Evolutionary conservation across 1,140 invertebrate genomes (phyloP).

Genomic region (Musca domestica): DNA sequence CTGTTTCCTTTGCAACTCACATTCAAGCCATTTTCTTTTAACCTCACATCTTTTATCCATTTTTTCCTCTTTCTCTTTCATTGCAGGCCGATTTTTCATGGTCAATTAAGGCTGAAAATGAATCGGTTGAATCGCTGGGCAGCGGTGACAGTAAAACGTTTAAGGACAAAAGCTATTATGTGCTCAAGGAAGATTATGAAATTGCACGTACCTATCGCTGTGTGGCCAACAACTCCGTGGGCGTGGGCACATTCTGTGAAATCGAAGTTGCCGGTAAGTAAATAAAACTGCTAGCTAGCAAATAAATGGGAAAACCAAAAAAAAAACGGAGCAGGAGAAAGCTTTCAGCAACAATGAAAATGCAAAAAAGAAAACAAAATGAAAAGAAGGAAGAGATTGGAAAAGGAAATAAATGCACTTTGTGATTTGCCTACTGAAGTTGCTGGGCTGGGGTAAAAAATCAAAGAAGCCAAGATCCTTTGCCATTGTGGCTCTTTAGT

Average conservation of each 20-base stretch:
- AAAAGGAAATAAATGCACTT: constrained; percentile 3
- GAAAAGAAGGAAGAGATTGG: not conserved
- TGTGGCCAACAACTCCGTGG: constrained; percentile 79
- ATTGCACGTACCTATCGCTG: constrained; percentile 74
- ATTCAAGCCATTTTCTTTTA: not conserved
- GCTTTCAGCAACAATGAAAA: no score
- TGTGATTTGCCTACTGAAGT: not conserved
- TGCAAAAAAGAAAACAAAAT: constrained; percentile 1
- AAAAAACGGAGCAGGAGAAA: no score
- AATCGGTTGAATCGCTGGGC: constrained; percentile 62
- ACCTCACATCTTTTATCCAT: not conserved
- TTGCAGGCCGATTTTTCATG: constrained; percentile 71
- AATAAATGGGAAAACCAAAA: no score
- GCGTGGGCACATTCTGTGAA: constrained; percentile 71
- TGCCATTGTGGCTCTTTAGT: not conserved
- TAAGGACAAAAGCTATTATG: constrained; percentile 40
- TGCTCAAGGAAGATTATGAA: constrained; percentile 43
- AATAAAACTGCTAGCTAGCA: not conserved
- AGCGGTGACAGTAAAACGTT: constrained; percentile 33
- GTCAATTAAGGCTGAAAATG: constrained; percentile 80
- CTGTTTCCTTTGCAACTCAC: not conserved
- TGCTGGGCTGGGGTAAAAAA: not conserved
- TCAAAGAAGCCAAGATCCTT: not conserved
- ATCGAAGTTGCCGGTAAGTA: constrained; percentile 72
- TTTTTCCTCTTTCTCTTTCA: constrained; percentile 6